Conservation (phyloP, 2,797 vertebrate genomes). For the Atherinosoma microstoma region DNA sequence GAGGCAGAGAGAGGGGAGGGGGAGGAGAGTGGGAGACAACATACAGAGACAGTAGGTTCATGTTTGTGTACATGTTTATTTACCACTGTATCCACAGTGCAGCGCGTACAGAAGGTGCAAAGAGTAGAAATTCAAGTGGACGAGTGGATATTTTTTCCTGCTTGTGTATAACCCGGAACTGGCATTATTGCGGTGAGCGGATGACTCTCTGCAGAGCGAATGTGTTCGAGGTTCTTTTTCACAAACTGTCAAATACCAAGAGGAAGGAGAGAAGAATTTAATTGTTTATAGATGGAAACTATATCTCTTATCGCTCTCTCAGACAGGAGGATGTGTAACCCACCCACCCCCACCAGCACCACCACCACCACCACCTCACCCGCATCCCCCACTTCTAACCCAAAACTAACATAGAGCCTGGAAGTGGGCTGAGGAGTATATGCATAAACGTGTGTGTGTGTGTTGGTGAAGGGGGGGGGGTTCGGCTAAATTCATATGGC, state of each 20-base stretch:
- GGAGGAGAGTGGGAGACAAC: slow-evolving; percentile 56
- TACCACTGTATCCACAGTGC: slow-evolving; percentile 47
- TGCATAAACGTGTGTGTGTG: slow-evolving; percentile 32
- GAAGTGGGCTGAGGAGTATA: slow-evolving; percentile 70
- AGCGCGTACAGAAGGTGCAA: slow-evolving; percentile 20
- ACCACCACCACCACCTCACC: background rate
- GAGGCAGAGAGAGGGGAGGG: slow-evolving; percentile 37
- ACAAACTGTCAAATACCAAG: slow-evolving; percentile 78
- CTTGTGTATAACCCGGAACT: slow-evolving; percentile 18
- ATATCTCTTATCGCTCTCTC: slow-evolving; percentile 70
- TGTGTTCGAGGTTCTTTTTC: slow-evolving; percentile 60
- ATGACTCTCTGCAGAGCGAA: slow-evolving; percentile 33
- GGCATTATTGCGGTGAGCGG: slow-evolving; percentile 59
- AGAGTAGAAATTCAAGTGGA: slow-evolving; percentile 40
- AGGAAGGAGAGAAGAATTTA: slow-evolving; percentile 88
- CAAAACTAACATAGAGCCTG: slow-evolving; percentile 83
- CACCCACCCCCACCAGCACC: slow-evolving; percentile 39
- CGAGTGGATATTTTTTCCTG: slow-evolving; percentile 6
- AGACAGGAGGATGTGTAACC: slow-evolving; percentile 66
- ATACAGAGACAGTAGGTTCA: slow-evolving; percentile 65
- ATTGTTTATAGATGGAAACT: slow-evolving; percentile 93
- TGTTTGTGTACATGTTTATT: slow-evolving; percentile 74
- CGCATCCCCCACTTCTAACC: slow-evolving; percentile 65
- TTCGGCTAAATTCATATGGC: slow-evolving; percentile 65
- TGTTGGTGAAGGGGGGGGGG: slow-evolving; percentile 25